Conservation (phyloP, 2,888 invertebrate species). For the Perizoma affinitatum region DNA sequence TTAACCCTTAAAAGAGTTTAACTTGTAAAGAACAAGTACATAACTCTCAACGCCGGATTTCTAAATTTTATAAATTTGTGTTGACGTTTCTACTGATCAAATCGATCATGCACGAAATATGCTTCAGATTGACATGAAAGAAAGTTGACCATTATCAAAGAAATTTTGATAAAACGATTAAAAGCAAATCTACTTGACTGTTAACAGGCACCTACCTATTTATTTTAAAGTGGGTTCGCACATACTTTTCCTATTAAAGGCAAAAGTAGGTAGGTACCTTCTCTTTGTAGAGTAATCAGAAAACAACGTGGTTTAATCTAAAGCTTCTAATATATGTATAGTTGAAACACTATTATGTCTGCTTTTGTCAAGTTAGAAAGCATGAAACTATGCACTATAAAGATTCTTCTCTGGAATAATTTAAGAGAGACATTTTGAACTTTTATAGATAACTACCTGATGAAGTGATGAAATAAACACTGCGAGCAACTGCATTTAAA, state of each 20-base stretch:
- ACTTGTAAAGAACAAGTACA: too few species aligned
- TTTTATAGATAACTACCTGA: background rate
- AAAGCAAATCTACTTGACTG: too few species aligned
- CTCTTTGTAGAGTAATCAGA: background rate
- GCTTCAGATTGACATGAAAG: slow-evolving; percentile 11
- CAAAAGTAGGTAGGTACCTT: background rate
- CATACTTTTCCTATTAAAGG: background rate
- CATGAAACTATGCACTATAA: too few species aligned
- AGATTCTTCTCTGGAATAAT: background rate
- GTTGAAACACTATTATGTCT: background rate
- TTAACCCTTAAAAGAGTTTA: too few species aligned
- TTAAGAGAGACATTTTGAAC: background rate
- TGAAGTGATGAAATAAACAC: slow-evolving; percentile 6
- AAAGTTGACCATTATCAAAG: slow-evolving; percentile 8
- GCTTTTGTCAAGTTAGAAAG: too few species aligned
- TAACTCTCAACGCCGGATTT: slow-evolving; percentile 3
- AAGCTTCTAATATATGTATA: background rate
- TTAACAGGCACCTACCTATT: too few species aligned
- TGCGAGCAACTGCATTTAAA: slow-evolving; percentile 16
- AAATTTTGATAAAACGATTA: background rate
- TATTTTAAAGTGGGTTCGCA: too few species aligned
- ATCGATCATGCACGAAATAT: background rate
- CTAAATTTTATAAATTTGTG: slow-evolving; percentile 7
- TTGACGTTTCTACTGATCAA: slow-evolving; percentile 9
- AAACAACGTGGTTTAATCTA: background rate